These are phyloP conservation scores for Lytechinus variegatus DNA, from an alignment of 35 echinoderm and acorn worm genomes.

Conservation along the genomic window DNA sequence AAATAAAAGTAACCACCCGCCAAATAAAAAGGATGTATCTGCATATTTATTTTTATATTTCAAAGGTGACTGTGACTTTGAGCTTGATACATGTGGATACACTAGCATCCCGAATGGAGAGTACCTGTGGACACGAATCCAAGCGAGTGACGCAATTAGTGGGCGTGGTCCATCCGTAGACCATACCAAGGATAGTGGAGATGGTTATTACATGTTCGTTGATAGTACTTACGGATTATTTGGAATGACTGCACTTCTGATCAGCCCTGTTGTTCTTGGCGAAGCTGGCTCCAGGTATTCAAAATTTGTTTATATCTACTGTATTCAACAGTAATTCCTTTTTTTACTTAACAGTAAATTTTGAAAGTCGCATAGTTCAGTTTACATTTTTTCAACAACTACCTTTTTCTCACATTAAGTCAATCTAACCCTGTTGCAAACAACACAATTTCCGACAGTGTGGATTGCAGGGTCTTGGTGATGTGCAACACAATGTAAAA, in stretches of 20 bases:
- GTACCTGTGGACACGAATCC: slow-evolving; percentile 71
- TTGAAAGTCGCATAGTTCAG: too few relatives aligned
- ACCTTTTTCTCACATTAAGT: too few relatives aligned
- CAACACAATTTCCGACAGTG: too few relatives aligned
- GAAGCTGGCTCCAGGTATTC: slow-evolving; percentile 67
- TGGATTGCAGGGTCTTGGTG: too few relatives aligned
- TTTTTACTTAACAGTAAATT: too few relatives aligned
- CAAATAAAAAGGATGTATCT: too few relatives aligned
- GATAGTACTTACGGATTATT: slow-evolving; percentile 86
- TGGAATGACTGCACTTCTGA: slow-evolving; percentile 66
- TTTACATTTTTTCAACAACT: too few relatives aligned
- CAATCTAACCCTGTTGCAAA: too few relatives aligned
- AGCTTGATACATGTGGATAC: slow-evolving; percentile 82
- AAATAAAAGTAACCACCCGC: too few relatives aligned
- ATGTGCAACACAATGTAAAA: too few relatives aligned
- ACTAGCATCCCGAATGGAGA: slow-evolving; percentile 53
- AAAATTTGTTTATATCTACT: too few relatives aligned
- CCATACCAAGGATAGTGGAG: slow-evolving; percentile 31
- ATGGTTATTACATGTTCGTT: slow-evolving; percentile 94
- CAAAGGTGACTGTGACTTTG: slow-evolving; percentile 88
- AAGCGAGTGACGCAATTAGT: slow-evolving; percentile 34
- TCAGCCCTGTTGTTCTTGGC: slow-evolving; percentile 61
- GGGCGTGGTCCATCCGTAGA: slow-evolving; percentile 67
- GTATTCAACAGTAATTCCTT: too few relatives aligned
- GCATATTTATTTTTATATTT: neutral